These are phyloP conservation scores for Diarsia dahlii DNA, from an alignment of 2,888 invertebrate species.

Conservation along the genomic window DNA sequence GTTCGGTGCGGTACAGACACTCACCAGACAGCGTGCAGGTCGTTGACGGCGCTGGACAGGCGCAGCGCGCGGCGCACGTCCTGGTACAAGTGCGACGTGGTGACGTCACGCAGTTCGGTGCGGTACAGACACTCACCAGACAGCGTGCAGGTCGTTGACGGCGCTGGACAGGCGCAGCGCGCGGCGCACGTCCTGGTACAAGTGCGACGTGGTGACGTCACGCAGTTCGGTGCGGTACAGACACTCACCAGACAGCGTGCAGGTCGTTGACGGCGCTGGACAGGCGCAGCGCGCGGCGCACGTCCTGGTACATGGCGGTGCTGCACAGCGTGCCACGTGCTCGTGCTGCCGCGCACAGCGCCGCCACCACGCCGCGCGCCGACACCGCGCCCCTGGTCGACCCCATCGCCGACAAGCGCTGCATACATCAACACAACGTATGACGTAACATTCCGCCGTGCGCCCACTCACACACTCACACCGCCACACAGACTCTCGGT, in stretches of 20 bases:
- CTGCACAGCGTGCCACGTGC: slow-evolving; percentile 36
- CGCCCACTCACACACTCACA: too few species aligned
- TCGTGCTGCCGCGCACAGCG: slow-evolving; percentile 42
- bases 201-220: too few species aligned
- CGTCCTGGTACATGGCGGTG: slow-evolving; percentile 40
- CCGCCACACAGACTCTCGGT: too few species aligned
- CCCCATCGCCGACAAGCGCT: neutral
- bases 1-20: too few species aligned
- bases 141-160: slow-evolving; percentile 41
- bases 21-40: too few species aligned
- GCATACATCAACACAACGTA: too few species aligned
- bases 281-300: slow-evolving; percentile 30
- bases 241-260: slow-evolving; percentile 52
- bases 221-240: too few species aligned
- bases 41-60: too few species aligned
- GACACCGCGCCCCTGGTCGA: neutral
- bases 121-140: slow-evolving; percentile 39
- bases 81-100: too few species aligned
- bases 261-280: slow-evolving; percentile 21
- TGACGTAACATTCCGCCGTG: too few species aligned
- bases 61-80: too few species aligned
- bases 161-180: neutral
- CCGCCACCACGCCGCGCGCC: slow-evolving; percentile 34
- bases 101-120: too few species aligned
- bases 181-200: slow-evolving; percentile 16